These are phyloP conservation scores for Stenopsyche tienmushanensis DNA, from an alignment of 1,140 invertebrate genomes.

Conservation along the genomic window DNA sequence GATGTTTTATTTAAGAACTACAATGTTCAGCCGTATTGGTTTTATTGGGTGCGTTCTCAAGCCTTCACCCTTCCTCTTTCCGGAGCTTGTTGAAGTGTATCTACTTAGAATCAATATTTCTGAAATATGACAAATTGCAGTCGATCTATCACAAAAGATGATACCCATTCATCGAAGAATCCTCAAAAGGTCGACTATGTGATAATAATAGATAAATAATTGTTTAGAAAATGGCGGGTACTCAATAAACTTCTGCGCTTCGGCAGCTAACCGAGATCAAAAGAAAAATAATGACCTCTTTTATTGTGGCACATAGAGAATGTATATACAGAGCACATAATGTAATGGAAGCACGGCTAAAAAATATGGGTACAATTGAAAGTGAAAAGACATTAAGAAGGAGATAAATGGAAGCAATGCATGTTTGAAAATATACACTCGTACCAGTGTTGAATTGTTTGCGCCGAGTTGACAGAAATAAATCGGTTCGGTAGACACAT, in stretches of 20 bases:
- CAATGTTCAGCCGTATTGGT: too few species aligned
- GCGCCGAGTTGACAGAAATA: slow-evolving; percentile 38
- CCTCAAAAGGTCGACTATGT: slow-evolving; percentile 36
- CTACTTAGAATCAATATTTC: slow-evolving; percentile 15
- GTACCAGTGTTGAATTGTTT: slow-evolving; percentile 21
- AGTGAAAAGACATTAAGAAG: slow-evolving; percentile 40
- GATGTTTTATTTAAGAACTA: too few species aligned
- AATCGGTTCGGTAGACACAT: slow-evolving; percentile 37
- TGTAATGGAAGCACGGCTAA: too few species aligned
- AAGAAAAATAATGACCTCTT: slow-evolving; percentile 28
- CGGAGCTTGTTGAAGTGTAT: too few species aligned
- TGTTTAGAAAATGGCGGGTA: slow-evolving; percentile 37
- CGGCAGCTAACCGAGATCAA: slow-evolving; percentile 32
- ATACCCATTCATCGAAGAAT: slow-evolving; percentile 21
- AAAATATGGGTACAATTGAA: slow-evolving; percentile 36
- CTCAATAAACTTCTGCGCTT: slow-evolving; percentile 34
- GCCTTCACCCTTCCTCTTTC: background rate
- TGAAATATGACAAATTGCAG: slow-evolving; percentile 38
- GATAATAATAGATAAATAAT: slow-evolving; percentile 42
- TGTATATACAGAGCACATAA: slow-evolving; percentile 16
- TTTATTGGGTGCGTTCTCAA: too few species aligned
- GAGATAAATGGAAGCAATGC: slow-evolving; percentile 37
- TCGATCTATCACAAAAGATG: slow-evolving; percentile 32
- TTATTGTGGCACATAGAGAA: slow-evolving; percentile 29
- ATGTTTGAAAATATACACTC: slow-evolving; percentile 25